Evolutionary conservation across 2,888 invertebrate species (phyloP).

Genomic region (Thecophora atra): DNA sequence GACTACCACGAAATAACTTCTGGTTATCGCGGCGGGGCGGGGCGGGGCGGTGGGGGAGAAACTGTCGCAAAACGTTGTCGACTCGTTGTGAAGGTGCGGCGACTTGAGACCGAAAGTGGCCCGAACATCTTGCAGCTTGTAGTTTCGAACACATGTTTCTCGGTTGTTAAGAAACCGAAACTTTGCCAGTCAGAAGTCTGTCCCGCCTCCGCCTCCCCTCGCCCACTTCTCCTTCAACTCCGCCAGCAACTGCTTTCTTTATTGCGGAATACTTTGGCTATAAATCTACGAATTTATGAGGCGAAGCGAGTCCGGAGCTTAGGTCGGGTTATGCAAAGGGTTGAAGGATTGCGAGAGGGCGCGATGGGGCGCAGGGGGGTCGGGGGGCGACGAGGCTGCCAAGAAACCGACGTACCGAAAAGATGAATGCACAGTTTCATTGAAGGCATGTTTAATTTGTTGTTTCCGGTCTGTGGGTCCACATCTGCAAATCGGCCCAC

Average conservation of each 20-base stretch:
- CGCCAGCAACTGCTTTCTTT: conserved; percentile 5
- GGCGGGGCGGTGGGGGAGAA: not conserved
- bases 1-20: not conserved
- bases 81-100: conserved; percentile 6
- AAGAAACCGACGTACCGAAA: not conserved
- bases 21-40: not conserved
- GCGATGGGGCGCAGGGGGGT: not conserved
- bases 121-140: conserved; percentile 24
- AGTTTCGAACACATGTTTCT: conserved; percentile 29
- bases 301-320: conserved; percentile 32
- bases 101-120: not conserved
- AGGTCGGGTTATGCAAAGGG: conserved; percentile 9
- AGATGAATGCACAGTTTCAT: conserved; percentile 20
- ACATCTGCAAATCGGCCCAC: not conserved
- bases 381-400: not conserved
- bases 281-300: conserved; percentile 41
- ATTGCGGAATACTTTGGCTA: conserved; percentile 29
- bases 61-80: not conserved
- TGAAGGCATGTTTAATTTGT: conserved; percentile 24
- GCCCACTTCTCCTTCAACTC: not conserved
- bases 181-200: conserved; percentile 14
- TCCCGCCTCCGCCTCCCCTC: not conserved
- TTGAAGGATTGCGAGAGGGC: conserved; percentile 8
- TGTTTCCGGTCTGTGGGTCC: not conserved
- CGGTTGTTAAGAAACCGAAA: conserved; percentile 23